Conservation (phyloP, 2,888 invertebrate species). For the Teleogryllus oceanicus region DNA sequence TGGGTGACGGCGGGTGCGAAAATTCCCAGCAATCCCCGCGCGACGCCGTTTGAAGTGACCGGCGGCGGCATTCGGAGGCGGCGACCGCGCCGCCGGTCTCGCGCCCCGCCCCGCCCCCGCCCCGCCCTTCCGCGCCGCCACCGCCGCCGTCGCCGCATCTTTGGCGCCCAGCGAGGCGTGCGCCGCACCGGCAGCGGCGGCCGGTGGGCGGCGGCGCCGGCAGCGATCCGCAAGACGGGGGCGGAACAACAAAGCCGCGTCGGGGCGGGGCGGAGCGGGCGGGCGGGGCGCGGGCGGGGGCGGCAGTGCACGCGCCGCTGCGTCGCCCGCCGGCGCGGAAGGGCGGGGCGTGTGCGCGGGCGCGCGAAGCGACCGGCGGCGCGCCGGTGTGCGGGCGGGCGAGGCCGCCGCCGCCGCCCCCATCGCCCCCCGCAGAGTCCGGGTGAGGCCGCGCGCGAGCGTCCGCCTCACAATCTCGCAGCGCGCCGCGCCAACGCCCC, state of each 20-base stretch:
- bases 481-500: neutral
- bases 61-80: neutral
- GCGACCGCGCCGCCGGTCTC: neutral
- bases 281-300: neutral
- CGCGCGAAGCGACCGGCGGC: neutral
- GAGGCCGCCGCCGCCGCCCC: neutral
- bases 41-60: neutral
- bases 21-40: constrained; percentile 9
- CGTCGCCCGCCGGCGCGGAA: constrained; percentile 18
- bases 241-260: neutral
- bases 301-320: constrained; percentile 18
- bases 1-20: neutral
- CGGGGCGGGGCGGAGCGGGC: neutral
- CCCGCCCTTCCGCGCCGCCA: neutral
- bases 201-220: neutral
- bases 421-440: neutral
- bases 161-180: constrained; percentile 18
- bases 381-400: neutral
- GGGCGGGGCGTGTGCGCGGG: neutral
- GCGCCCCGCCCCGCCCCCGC: neutral
- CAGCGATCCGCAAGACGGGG: constrained; percentile 6
- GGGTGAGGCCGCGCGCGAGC: neutral
- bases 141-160: neutral
- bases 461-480: neutral
- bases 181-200: neutral